These are phyloP conservation scores for Drosophila asahinai DNA, from an alignment of 1,140 invertebrate species.

Conservation along the genomic window DNA sequence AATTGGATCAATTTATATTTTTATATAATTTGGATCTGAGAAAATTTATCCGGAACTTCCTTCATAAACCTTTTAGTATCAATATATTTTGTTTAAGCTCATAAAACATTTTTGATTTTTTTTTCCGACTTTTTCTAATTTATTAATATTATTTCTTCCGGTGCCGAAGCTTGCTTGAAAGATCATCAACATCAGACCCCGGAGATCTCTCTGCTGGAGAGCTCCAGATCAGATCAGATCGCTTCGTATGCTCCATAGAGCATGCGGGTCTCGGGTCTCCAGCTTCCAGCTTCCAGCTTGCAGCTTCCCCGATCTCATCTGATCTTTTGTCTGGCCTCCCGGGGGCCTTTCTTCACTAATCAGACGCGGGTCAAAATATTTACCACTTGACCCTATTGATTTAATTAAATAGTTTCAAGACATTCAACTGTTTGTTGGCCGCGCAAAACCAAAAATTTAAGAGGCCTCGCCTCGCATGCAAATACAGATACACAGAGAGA, in stretches of 20 bases:
- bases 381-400: constrained; percentile 85
- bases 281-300: constrained; percentile 9
- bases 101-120: no score
- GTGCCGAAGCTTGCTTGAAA: not conserved
- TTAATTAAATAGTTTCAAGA: constrained; percentile 85
- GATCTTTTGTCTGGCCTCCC: constrained; percentile 51
- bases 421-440: constrained; percentile 77
- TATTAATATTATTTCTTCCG: not conserved
- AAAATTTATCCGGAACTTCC: not conserved
- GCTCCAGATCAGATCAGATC: constrained; percentile 19
- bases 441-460: constrained; percentile 58
- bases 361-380: constrained; percentile 85
- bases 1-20: no score
- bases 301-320: constrained; percentile 22
- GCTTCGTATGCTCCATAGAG: constrained; percentile 21
- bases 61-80: not conserved
- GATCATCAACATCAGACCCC: not conserved
- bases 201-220: constrained; percentile 11
- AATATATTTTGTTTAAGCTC: not conserved
- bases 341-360: constrained; percentile 70
- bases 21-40: not conserved
- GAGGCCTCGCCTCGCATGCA: constrained; percentile 15
- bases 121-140: no score
- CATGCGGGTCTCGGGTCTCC: constrained; percentile 32
- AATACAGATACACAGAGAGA: not conserved